Evolutionary conservation across 1,140 invertebrate species (phyloP), one percentile per base, ranked within the genome.

Genomic region (Neodiprion fabricii): DNA sequence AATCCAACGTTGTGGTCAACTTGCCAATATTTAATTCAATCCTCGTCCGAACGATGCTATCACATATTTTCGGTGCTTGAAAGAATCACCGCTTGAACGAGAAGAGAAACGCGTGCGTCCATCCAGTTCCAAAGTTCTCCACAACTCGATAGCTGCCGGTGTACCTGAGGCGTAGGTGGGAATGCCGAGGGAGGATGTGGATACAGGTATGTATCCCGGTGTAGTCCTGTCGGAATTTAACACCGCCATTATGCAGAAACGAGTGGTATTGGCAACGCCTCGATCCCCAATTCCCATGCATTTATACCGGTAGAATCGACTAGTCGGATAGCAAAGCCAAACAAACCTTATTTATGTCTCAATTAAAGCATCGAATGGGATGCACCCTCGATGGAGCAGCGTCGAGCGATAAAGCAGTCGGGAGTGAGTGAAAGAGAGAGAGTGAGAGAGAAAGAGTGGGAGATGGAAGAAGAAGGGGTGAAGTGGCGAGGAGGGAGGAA

Each of bases 311-410:
- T 77, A 76, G 75, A 75, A 71, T 82, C 53, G 77, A 80, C 76
- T 76, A 77, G 82, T 75, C 75, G 81, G 83, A 84, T 84, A 83
- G 85, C 85, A 85, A 88, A 88, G 86, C 86, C 86, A 88, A 88
- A 88, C 86, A 88, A 88, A 88, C 86, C 87, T 88, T 88, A 88
- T 88, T 88, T 88, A 88, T 88, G 87, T 88, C 87, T 88, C 87
- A 88, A 88, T 88, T 88, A 88, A 88, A 88, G 85, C 84, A 74
- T 84, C 86, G 85, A 87, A 87, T 87, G 85, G 86, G 86, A 87
- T 88, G 87, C 86, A 88, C 87, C 86, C 87, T 87, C 86, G 85
- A 87, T 87, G 85, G 84, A 87, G 85, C 84, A 81, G 83, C 86
- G 87, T 82, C 85, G 84, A 85, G 86, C 86, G 86, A 88, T 88